Base-by-base conservation (phyloP, 2,797 vertebrate species). In the Pempheris klunzingeri region DNA sequence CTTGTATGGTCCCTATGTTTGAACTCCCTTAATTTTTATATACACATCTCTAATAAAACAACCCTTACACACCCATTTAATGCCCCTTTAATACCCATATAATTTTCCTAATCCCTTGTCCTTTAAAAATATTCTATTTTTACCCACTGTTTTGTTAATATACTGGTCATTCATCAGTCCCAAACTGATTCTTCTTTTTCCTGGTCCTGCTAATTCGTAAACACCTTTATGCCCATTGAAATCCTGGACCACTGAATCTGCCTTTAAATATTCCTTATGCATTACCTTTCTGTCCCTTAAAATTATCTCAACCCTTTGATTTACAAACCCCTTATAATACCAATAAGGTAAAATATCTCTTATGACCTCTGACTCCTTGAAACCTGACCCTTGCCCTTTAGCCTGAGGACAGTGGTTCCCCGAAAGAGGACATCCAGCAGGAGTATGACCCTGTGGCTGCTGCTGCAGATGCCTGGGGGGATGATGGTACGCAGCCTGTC, bases 371-470 rank as follows among this genome's bases (percentile, higher is more conserved):
- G 68, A 88, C 78, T 55, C 82, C 87, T 82, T 87, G 47, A 90
- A 89, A 91, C 88, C 78, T 80, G 85, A 90, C 87, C 84, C 90
- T 78, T 89, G 80, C 81, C 80, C 91, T 86, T 88, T 92, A 97
- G 96, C 88, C 90, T 93, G 95, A 96, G 91, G 93, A 96, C 82
- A 91, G 62, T 86, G 92, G 86, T 65, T 81, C 78, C 71, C 79
- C 86, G 80, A 87, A 90, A 82, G 86, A 93, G 74, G 85, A 88
- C 14, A 30, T 79, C 80, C 60, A 94, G 93, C 80, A 90, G 89
- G 93, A 95, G 78, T 92, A 90, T 86, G 92, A 92, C 81, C 91
- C 92, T 18, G 76, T 93, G 68, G 74, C 71, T 72, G 87, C 91
- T 59, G 91, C 92, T 47, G n/a, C 89, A 75, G 81, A 92, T 34